These are phyloP conservation scores for Australoheros facetus DNA, from an alignment of 2,797 vertebrate species.

Conservation along the genomic window DNA sequence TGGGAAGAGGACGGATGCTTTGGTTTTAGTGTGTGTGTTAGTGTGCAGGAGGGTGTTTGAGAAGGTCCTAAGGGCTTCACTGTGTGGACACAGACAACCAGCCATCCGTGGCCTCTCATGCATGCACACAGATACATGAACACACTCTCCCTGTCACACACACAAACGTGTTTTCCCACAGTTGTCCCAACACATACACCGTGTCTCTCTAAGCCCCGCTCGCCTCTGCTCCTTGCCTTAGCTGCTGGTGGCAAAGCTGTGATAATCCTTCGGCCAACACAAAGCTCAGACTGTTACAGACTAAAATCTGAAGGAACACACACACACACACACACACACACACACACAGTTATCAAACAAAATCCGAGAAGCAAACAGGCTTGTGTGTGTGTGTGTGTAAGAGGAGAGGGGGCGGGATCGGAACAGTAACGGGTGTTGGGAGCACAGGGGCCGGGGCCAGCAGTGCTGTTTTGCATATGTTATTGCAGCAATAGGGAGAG, in stretches of 20 bases:
- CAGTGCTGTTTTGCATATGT: conserved; percentile 73
- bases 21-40: conserved; percentile 19
- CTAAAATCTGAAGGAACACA: conserved; percentile 74
- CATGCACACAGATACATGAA: conserved; percentile 50
- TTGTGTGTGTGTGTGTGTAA: conserved; percentile 37
- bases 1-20: conserved; percentile 18
- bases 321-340: conserved; percentile 34
- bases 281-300: conserved; percentile 80
- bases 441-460: conserved; percentile 49
- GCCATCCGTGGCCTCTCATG: conserved; percentile 68
- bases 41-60: conserved; percentile 40
- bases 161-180: conserved; percentile 63
- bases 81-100: conserved; percentile 70
- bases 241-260: conserved; percentile 79
- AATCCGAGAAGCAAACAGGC: conserved; percentile 77
- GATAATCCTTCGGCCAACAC: conserved; percentile 84
- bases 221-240: conserved; percentile 75
- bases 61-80: conserved; percentile 60
- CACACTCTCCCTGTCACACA: background rate
- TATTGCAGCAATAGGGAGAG: conserved; percentile 73
- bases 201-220: conserved; percentile 68
- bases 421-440: conserved; percentile 57
- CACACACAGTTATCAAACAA: conserved; percentile 57
- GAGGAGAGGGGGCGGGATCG: conserved; percentile 47
- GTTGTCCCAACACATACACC: conserved; percentile 64